Percentiles rank a stretch among this genome's conserved stretches.
These are phyloP conservation scores for Campoletis sonorensis DNA, from an alignment of 1,140 invertebrate species.

Conservation along the genomic window DNA sequence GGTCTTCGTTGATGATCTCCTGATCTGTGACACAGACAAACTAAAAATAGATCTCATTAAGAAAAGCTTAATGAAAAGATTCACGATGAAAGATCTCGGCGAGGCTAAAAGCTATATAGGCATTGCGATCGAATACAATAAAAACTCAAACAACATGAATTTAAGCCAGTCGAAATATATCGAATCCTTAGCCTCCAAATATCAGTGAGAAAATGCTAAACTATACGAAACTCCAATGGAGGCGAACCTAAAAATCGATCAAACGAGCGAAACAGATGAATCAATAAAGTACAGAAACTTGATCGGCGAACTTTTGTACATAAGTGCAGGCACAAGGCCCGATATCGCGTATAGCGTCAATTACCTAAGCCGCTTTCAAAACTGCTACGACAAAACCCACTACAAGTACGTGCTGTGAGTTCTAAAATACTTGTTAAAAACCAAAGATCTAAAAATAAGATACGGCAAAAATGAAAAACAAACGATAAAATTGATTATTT, in stretches of 20 bases:
- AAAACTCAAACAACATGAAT: not conserved
- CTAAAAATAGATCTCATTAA: constrained; percentile 38
- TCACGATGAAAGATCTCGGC: constrained; percentile 48
- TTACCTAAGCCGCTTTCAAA: constrained; percentile 46
- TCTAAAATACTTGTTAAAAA: constrained; percentile 45
- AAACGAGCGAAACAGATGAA: constrained; percentile 19
- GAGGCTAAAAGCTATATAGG: constrained; percentile 43
- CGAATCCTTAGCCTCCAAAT: constrained; percentile 43
- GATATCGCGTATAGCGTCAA: constrained; percentile 48
- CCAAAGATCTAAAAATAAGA: constrained; percentile 46
- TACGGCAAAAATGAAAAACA: constrained; percentile 36
- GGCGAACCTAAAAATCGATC: constrained; percentile 41
- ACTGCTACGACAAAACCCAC: constrained; percentile 40
- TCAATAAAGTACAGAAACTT: constrained; percentile 47
- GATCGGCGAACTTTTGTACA: constrained; percentile 48
- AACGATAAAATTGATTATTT: not conserved
- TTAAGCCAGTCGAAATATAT: constrained; percentile 41
- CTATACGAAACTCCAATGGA: constrained; percentile 50
- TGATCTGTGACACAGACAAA: constrained; percentile 41
- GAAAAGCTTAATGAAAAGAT: constrained; percentile 22
- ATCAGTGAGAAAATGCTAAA: constrained; percentile 39
- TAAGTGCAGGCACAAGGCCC: constrained; percentile 48
- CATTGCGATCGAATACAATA: constrained; percentile 45
- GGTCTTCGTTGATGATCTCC: constrained; percentile 42
- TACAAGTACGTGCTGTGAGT: constrained; percentile 45